These are phyloP conservation scores for Acrossocheilus fasciatus DNA, from an alignment of 2,797 vertebrate genomes.

Conservation along the genomic window DNA sequence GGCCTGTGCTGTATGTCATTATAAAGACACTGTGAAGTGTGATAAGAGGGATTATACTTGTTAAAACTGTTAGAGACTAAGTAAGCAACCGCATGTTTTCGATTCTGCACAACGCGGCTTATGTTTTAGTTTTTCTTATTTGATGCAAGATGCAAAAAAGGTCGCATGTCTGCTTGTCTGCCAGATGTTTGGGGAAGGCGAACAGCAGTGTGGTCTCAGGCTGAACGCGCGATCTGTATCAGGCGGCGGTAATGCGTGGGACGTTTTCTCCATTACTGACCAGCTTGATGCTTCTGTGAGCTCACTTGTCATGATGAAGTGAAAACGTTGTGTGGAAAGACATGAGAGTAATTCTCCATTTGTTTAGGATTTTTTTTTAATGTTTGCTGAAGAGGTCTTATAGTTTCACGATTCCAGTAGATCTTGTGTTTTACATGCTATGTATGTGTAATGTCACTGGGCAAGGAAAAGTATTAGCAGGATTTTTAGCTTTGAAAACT, in stretches of 20 bases:
- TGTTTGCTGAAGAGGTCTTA: background rate
- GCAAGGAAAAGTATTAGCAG: background rate
- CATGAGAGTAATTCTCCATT: background rate
- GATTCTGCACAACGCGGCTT: background rate
- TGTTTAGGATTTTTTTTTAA: background rate
- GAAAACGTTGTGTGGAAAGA: background rate
- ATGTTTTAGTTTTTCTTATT: background rate
- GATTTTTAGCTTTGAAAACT: background rate
- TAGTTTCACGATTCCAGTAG: background rate
- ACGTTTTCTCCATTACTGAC: background rate
- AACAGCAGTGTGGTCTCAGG: background rate
- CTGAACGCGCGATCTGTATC: background rate
- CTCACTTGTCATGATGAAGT: background rate
- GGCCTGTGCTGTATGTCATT: background rate
- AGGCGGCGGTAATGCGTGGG: background rate
- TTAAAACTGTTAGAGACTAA: background rate
- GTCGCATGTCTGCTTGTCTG: background rate
- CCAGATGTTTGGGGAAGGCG: background rate
- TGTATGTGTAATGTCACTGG: background rate
- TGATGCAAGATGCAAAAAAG: background rate
- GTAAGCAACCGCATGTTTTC: background rate
- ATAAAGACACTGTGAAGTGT: background rate
- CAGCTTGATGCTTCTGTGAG: background rate
- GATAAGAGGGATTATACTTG: background rate
- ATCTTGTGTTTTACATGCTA: background rate